A percentile compares a stretch with the other conserved stretches of the same genome.
phyloP scores from a whole-genome alignment of 2,113 vertebrate genomes.

The Protobothrops flavoviridis region DNA sequence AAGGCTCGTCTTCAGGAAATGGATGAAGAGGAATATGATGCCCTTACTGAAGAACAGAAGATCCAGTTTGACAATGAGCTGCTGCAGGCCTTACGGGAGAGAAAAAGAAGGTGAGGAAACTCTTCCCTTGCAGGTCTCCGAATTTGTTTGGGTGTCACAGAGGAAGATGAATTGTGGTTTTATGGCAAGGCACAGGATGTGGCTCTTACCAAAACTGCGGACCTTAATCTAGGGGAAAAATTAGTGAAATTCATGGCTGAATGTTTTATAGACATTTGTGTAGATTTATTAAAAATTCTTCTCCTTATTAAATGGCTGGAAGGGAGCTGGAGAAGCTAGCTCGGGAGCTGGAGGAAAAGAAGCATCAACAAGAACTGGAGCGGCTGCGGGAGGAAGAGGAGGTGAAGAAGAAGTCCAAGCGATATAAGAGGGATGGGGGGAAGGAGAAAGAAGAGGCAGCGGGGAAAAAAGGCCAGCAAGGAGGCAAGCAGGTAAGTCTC shows the following conservation, averaged over 20 bases:
- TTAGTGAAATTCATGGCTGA: neutral
- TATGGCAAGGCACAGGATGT: neutral
- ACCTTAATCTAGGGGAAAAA: neutral
- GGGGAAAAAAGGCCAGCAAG: conserved; percentile 64
- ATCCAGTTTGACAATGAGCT: conserved; percentile 50
- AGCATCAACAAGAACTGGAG: conserved; percentile 64
- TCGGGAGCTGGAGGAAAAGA: conserved; percentile 70
- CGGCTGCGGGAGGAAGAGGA: conserved; percentile 74
- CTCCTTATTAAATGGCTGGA: neutral
- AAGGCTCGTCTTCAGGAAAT: conserved; percentile 66
- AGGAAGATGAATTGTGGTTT: neutral
- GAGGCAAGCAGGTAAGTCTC: conserved; percentile 61
- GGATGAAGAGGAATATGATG: conserved; percentile 80
- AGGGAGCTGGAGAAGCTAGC: conserved; percentile 70
- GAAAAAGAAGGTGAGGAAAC: conserved; percentile 71
- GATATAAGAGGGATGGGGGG: conserved; percentile 55
- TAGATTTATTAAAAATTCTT: neutral
- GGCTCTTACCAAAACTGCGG: neutral
- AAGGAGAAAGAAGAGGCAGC: conserved; percentile 63
- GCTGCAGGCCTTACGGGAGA: conserved; percentile 52
- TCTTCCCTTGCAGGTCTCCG: accelerated
- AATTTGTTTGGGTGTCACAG: neutral
- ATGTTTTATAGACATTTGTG: neutral
- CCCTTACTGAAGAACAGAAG: conserved; percentile 75
- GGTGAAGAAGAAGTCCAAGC: conserved; percentile 69